Conservation (phyloP, 2,113 vertebrate species). For the Colinus virginianus region DNA sequence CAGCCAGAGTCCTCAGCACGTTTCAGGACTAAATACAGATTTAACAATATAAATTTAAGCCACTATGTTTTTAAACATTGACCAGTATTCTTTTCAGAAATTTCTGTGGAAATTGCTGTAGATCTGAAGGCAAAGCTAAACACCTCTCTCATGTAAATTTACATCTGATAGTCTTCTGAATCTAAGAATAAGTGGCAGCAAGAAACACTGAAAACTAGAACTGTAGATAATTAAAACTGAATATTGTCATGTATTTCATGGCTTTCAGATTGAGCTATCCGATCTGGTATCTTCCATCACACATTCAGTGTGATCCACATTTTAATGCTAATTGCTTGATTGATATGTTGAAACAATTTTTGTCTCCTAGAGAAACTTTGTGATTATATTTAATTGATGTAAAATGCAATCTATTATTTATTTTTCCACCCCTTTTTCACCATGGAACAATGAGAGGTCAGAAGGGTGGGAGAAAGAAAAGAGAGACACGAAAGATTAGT, state of each 20-base stretch:
- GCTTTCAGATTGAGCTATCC: conserved; percentile 3
- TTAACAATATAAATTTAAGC: conserved; percentile 62
- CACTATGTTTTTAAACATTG: conserved; percentile 39
- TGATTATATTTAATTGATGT: background rate
- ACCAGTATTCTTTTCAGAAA: conserved; percentile 39
- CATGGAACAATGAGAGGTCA: background rate
- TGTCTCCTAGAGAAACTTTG: background rate
- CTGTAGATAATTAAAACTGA: background rate
- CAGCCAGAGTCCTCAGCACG: conserved; percentile 20
- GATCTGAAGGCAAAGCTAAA: conserved; percentile 36
- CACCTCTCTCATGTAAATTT: background rate
- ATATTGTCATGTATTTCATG: background rate
- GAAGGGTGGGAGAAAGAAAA: background rate
- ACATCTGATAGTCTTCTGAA: background rate
- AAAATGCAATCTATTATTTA: background rate
- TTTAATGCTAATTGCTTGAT: conserved; percentile 15
- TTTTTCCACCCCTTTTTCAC: background rate
- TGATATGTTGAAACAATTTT: background rate
- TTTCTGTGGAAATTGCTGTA: conserved; percentile 40
- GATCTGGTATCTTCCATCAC: background rate
- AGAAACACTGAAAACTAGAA: background rate
- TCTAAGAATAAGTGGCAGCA: conserved; percentile 20
- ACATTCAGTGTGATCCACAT: background rate
- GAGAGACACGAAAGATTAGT: background rate
- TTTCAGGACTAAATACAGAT: conserved; percentile 38